These are phyloP conservation scores for Discoglossus pictus DNA, from an alignment of 2,797 vertebrate genomes.

Conservation along the genomic window DNA sequence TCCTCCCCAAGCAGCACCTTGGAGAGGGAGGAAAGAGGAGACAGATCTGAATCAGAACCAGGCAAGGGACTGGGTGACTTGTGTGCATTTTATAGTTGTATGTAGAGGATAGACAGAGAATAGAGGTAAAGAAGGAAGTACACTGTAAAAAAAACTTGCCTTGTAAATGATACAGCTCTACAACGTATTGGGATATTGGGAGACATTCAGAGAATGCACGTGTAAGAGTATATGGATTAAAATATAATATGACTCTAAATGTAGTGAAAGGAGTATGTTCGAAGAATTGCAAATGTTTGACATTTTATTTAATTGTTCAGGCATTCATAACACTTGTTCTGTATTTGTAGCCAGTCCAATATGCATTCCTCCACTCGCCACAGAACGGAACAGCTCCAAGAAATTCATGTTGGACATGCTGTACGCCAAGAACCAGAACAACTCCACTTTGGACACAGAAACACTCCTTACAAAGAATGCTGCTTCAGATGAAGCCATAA, in stretches of 20 bases:
- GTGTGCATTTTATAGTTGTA: too few relatives aligned
- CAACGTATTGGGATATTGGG: too few relatives aligned
- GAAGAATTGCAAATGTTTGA: too few relatives aligned
- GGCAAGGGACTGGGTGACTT: constrained; percentile 58
- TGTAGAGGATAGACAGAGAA: too few relatives aligned
- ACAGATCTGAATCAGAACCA: constrained; percentile 58
- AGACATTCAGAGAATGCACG: too few relatives aligned
- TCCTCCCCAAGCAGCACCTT: constrained; percentile 51
- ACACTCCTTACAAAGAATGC: constrained; percentile 30
- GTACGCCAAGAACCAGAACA: constrained; percentile 65
- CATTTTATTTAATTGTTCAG: too few relatives aligned
- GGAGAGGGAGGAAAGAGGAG: constrained; percentile 48
- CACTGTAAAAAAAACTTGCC: too few relatives aligned
- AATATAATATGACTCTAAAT: too few relatives aligned
- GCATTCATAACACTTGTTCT: too few relatives aligned
- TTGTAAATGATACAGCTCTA: too few relatives aligned
- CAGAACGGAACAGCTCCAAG: constrained; percentile 65
- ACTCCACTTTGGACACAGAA: constrained; percentile 13
- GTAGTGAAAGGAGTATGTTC: too few relatives aligned
- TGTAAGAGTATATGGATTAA: not conserved
- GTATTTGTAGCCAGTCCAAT: constrained; percentile 47
- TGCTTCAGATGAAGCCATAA: constrained; percentile 49
- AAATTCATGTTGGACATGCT: constrained; percentile 79
- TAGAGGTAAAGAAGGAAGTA: too few relatives aligned
- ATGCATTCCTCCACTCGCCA: constrained; percentile 53